Percentiles rank a stretch among this genome's conserved stretches.
phyloP scores from a whole-genome alignment of 2,113 vertebrate genomes.

The Thalassarche chlororhynchos region DNA sequence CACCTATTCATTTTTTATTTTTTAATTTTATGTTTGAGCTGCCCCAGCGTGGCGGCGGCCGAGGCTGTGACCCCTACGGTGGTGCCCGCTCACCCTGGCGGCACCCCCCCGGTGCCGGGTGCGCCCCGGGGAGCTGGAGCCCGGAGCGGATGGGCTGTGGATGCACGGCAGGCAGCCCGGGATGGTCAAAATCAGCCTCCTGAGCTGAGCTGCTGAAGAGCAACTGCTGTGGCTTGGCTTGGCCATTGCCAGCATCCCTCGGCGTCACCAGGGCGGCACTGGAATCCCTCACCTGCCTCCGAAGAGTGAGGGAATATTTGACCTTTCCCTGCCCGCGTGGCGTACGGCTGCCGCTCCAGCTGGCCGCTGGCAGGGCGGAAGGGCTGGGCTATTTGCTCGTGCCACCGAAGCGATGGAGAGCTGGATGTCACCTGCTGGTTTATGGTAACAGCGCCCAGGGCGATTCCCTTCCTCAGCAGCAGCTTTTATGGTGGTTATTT shows the following conservation, averaged over 20 bases:
- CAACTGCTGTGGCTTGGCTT: accelerated
- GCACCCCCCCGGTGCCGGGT: neutral
- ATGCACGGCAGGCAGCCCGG: neutral
- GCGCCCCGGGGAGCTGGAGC: accelerated
- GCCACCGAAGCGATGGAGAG: neutral
- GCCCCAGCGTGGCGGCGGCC: accelerated
- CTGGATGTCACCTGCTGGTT: neutral
- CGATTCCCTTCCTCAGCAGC: neutral
- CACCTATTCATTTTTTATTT: neutral
- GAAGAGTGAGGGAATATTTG: too few relatives aligned
- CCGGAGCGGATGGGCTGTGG: accelerated
- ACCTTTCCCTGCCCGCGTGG: neutral
- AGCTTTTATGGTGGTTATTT: neutral
- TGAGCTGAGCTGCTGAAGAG: neutral
- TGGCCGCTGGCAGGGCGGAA: neutral
- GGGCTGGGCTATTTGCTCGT: neutral
- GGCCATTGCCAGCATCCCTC: neutral
- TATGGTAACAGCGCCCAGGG: neutral
- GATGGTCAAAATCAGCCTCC: neutral
- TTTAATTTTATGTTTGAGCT: neutral
- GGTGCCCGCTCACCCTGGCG: neutral
- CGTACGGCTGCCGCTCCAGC: neutral
- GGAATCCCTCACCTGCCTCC: neutral
- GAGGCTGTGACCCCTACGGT: accelerated
- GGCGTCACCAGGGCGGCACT: accelerated